phyloP scores from a whole-genome alignment of 2,888 invertebrate genomes.

The Campoplex capitator region DNA sequence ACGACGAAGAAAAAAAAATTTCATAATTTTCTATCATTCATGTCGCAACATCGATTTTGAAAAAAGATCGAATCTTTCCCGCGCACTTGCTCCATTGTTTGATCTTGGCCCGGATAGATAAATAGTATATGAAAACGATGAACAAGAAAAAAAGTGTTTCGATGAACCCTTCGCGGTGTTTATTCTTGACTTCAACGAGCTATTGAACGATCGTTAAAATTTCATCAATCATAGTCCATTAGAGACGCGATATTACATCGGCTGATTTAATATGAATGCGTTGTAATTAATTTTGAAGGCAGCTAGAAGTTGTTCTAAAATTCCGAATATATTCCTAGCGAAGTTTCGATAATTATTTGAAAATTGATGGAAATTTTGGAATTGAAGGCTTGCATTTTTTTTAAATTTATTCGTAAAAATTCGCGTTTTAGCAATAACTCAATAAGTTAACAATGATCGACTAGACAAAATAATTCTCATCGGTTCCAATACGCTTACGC shows the following conservation, averaged over 20 bases:
- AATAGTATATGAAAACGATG: neutral
- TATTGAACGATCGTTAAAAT: neutral
- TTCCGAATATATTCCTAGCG: neutral
- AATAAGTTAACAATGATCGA: neutral
- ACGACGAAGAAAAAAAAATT: neutral
- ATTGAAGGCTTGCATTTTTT: neutral
- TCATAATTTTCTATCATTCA: neutral
- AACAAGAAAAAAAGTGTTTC: neutral
- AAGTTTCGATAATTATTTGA: neutral
- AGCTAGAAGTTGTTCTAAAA: neutral
- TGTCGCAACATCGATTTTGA: neutral
- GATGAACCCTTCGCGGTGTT: neutral
- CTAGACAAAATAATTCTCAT: neutral
- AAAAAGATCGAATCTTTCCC: neutral
- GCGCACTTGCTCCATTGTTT: neutral
- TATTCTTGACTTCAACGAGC: neutral
- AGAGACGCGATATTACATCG: neutral
- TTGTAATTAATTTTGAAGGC: neutral
- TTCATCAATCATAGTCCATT: neutral
- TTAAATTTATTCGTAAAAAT: neutral
- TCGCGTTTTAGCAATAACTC: neutral
- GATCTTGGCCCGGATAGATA: neutral
- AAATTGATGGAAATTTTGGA: neutral
- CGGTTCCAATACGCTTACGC: neutral
- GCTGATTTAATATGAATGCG: neutral